Base-by-base conservation (phyloP, 2,113 vertebrate species). In the Oncorhynchus kisutch region DNA sequence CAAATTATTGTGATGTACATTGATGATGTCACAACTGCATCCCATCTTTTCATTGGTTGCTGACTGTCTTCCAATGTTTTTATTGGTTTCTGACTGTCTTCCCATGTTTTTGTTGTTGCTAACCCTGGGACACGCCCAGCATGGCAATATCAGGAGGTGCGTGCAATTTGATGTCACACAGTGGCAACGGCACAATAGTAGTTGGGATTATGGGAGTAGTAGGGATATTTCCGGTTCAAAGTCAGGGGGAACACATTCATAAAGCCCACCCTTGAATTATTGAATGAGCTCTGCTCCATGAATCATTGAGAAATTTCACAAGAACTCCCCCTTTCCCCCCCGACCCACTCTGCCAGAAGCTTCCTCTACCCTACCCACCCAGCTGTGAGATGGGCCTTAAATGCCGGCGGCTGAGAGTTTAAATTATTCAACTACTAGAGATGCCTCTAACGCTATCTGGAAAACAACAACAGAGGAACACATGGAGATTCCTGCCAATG, bases 291-390 rank as follows among this genome's bases (percentile, higher is more conserved):
- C 20, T 49, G 59, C 80, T 29, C 75, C 66, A 75, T 78, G 78
- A 86, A 79, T 79, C 80, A 82, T 59, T 78, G 77, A 83, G 70
- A 83, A 60, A 66, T 81, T 74, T 78, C 51, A 76, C 54, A 22
- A 80, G 71, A 34, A 84, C 72, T 24, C 48, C 70, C 62, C 77
- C 60, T 70, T 70, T 39, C 0, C 16, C 67, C n/a, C 1, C 31
- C 9, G 3, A 70, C 5, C 8, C 39, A 12, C 70, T 62, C 57
- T 67, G 18, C 18, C 70, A 66, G 4, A 69, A 82, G 77, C 60
- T 54, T 73, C 66, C 27, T 75, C 69, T 54, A 54, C 59, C 2
- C 70, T 20, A 70, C 71, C 67, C 39, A 45, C 71, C 73, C 67
- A 6, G 62, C 45, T 67, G n/a, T 65, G 68, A 51, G 22, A 75